phyloP scores from a whole-genome alignment of 2,888 invertebrate genomes.

The Podabrus alpinus region DNA sequence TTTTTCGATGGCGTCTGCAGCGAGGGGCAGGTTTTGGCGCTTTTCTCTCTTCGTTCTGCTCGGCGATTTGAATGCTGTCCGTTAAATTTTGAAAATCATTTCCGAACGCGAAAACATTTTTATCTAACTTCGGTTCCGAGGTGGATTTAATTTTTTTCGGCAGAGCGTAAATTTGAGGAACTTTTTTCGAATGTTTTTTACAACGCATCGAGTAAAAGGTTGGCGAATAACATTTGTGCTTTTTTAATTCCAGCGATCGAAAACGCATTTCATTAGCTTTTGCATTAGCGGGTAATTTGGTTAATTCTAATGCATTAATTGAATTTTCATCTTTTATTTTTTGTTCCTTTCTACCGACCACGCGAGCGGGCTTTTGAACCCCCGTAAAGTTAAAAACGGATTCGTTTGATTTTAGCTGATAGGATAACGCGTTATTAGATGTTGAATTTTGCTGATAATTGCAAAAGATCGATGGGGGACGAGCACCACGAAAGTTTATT shows the following conservation, averaged over 20 bases:
- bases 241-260: constrained; percentile 50
- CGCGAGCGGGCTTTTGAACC: constrained; percentile 31
- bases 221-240: constrained; percentile 54
- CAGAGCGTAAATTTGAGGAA: constrained; percentile 51
- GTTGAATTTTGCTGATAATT: constrained; percentile 8
- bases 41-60: constrained; percentile 55
- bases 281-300: constrained; percentile 21
- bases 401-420: constrained; percentile 18
- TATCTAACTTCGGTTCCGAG: neutral
- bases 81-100: constrained; percentile 65
- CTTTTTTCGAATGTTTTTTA: constrained; percentile 53
- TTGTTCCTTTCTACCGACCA: constrained; percentile 45
- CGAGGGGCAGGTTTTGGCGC: constrained; percentile 64
- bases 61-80: constrained; percentile 69
- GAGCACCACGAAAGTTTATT: constrained; percentile 4
- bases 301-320: constrained; percentile 12
- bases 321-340: constrained; percentile 5
- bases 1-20: constrained; percentile 46
- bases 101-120: constrained; percentile 41
- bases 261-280: constrained; percentile 43
- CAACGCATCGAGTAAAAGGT: constrained; percentile 56
- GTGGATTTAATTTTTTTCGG: constrained; percentile 39
- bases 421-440: neutral
- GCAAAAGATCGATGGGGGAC: neutral
- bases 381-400: constrained; percentile 11